Conservation (phyloP, 1,140 invertebrate species). For the Copidosoma floridanum region DNA sequence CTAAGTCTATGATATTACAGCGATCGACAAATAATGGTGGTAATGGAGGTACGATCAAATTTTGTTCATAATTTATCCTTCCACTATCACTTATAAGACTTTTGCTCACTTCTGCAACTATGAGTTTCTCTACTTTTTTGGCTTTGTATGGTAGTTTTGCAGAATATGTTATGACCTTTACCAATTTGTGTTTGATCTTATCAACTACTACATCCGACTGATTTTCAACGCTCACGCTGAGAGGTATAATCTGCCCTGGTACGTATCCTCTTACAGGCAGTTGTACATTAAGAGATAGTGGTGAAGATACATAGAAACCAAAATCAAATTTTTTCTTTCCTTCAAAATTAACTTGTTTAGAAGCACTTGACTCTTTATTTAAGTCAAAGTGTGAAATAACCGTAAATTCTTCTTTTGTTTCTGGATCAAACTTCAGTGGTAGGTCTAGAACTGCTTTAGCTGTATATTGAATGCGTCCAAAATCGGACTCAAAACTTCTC, state of each 20-base stretch:
- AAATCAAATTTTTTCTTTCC: conserved; percentile 71
- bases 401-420: conserved; percentile 80
- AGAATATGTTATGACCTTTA: conserved; percentile 56
- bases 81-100: conserved; percentile 59
- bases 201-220: conserved; percentile 65
- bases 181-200: conserved; percentile 61
- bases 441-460: conserved; percentile 80
- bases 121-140: conserved; percentile 55
- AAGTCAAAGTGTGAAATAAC: conserved; percentile 81
- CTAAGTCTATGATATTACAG: conserved; percentile 65
- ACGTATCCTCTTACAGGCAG: conserved; percentile 69
- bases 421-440: conserved; percentile 86
- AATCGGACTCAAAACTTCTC: conserved; percentile 83
- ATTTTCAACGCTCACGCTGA: conserved; percentile 69
- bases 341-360: conserved; percentile 63
- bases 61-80: conserved; percentile 60
- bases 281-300: conserved; percentile 62
- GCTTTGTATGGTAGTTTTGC: conserved; percentile 58
- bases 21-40: conserved; percentile 65
- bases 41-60: conserved; percentile 62
- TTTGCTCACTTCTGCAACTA: conserved; percentile 58
- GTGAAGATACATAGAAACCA: conserved; percentile 67
- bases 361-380: conserved; percentile 67
- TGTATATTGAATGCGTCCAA: conserved; percentile 77
- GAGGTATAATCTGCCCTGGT: conserved; percentile 67